Conservation (phyloP, 1,140 invertebrate species). For the Thereuonema tuberculata region DNA sequence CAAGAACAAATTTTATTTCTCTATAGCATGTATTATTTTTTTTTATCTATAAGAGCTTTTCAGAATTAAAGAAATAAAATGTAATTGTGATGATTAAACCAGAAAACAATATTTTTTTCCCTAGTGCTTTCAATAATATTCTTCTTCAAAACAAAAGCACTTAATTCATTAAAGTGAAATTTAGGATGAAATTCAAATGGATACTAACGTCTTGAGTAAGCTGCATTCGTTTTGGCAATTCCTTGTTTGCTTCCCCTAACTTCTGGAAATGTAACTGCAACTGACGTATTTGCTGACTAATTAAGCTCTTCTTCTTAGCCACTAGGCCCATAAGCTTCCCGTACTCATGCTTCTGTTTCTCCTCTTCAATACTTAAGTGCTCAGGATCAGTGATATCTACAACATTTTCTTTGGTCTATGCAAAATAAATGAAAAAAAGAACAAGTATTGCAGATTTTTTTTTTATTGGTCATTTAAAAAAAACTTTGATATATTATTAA, state of each 20-base stretch:
- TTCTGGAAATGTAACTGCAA: not conserved
- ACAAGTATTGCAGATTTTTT: no score
- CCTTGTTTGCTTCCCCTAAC: not conserved
- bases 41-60: no score
- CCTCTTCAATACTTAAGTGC: conserved; percentile 48
- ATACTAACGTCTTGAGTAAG: not conserved
- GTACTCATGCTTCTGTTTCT: conserved; percentile 42
- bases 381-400: conserved; percentile 44
- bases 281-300: not conserved
- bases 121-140: no score
- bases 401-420: not conserved
- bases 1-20: no score
- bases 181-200: not conserved
- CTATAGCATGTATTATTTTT: no score
- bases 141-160: no score
- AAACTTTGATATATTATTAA: no score
- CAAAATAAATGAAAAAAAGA: not conserved
- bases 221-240: not conserved
- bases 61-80: no score
- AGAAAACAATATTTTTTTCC: no score
- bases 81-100: no score
- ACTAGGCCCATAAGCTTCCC: conserved; percentile 40
- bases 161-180: no score
- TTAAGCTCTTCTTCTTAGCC: conserved; percentile 36
- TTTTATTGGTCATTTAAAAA: no score